phyloP scores from a whole-genome alignment of 2,888 invertebrate genomes.

The Clusia tigrina region DNA sequence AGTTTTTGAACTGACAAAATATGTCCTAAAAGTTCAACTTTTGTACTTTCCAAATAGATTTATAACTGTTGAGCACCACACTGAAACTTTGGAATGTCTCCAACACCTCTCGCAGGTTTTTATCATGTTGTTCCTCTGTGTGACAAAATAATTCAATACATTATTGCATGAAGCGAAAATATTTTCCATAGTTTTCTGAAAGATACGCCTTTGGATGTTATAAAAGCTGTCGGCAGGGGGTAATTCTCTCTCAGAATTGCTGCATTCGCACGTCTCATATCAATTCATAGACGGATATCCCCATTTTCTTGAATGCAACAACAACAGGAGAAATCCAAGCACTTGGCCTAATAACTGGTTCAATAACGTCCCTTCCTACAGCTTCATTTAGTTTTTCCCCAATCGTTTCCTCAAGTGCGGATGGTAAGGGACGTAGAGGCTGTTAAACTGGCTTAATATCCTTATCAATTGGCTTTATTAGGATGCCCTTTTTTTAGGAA shows the following conservation, averaged over 20 bases:
- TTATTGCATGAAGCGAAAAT: slow-evolving; percentile 45
- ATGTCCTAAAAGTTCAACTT: slow-evolving; percentile 28
- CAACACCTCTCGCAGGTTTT: slow-evolving; percentile 36
- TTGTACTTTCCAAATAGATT: slow-evolving; percentile 34
- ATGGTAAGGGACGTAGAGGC: slow-evolving; percentile 48
- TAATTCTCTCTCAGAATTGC: slow-evolving; percentile 41
- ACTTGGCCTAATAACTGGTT: slow-evolving; percentile 47
- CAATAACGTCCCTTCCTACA: slow-evolving; percentile 46
- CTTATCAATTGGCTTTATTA: slow-evolving; percentile 43
- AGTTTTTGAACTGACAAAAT: slow-evolving; percentile 35
- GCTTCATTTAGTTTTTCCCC: slow-evolving; percentile 37
- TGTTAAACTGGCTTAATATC: slow-evolving; percentile 47
- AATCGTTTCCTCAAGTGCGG: slow-evolving; percentile 43
- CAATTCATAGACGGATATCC: slow-evolving; percentile 52
- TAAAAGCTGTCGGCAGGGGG: slow-evolving; percentile 38
- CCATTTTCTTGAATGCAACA: slow-evolving; percentile 45
- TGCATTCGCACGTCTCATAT: slow-evolving; percentile 53
- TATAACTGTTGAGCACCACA: slow-evolving; percentile 43
- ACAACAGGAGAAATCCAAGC: slow-evolving; percentile 55
- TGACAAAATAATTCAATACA: slow-evolving; percentile 44
- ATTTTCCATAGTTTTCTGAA: slow-evolving; percentile 44
- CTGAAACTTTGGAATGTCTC: slow-evolving; percentile 33
- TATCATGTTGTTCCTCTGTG: slow-evolving; percentile 44
- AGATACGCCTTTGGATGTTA: slow-evolving; percentile 35
- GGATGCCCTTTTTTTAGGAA: slow-evolving; percentile 46